Base-by-base conservation (phyloP, 23 tunicate species). In the Ascidia mentula region DNA sequence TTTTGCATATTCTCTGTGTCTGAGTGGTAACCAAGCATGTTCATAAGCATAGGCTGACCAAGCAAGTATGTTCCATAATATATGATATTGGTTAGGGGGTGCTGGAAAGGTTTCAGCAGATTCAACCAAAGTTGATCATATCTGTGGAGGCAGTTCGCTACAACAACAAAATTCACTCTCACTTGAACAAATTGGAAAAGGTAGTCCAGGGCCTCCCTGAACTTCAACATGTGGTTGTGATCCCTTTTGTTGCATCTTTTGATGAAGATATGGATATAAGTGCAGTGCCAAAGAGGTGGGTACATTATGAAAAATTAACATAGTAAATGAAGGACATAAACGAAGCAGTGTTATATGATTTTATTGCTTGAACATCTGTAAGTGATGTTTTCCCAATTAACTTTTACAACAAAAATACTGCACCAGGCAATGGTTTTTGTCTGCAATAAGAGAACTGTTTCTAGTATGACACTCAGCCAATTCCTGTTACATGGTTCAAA, bases 61-160 rank as follows among this genome's bases (percentile, higher is more conserved):
- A n/a, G n/a, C n/a, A n/a, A n/a, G n/a, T n/a, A n/a, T n/a, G n/a
- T n/a, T n/a, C n/a, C n/a, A n/a, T n/a, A n/a, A n/a, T n/a, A n/a
- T n/a, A n/a, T n/a, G n/a, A n/a, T n/a, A n/a, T n/a, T n/a, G n/a
- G n/a, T 71, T 76, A 91, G 97, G 97, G 97, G 18, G 97, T 92
- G 38, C 42, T 92, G 39, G 97, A 92, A 46, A 60, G 97, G 35
- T 92, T 92, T 61, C 85, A 80, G 69, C 97, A 92, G 40, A 92
- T 92, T 37, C 74, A 73, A 31, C 97, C 97, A 36, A 92, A 83
- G 42, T 79, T 92, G 18, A 87, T 92, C 18, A 73, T 92, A 37
- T 87, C 97, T 0, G 97, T 92, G 0, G 87, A 92, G 8, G 97
- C 97, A 6, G 97, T 92, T 46, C 82, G 80, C 33, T 92, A 92